Conservation (phyloP, 2,113 vertebrate genomes). For the Equus przewalskii region DNA sequence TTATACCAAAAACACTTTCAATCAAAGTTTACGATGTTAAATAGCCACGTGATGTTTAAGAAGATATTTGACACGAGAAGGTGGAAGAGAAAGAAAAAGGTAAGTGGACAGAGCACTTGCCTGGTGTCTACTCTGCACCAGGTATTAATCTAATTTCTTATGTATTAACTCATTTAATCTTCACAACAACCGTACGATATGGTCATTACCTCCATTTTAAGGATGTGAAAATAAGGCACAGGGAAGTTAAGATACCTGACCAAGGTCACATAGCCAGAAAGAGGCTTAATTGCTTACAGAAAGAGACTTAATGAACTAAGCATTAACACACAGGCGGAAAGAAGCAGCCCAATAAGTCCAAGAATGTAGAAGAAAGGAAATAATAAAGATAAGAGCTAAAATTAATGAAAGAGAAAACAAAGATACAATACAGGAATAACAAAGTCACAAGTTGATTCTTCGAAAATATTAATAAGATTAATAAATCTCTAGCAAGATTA, state of each 20-base stretch:
- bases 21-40: not conserved
- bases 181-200: not conserved
- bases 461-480: not conserved
- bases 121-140: not conserved
- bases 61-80: not conserved
- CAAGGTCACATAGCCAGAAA: not conserved
- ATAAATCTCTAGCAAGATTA: conserved; percentile 21
- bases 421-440: not conserved
- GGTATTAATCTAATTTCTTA: not conserved
- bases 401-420: not conserved
- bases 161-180: not conserved
- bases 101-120: not conserved
- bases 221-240: not conserved
- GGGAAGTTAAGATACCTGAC: not conserved
- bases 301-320: not conserved
- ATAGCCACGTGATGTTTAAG: not conserved
- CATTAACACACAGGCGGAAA: not conserved
- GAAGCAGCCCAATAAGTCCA: not conserved
- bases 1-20: not conserved
- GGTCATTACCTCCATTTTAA: not conserved
- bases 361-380: not conserved
- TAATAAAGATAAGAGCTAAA: not conserved
- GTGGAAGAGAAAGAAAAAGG: not conserved
- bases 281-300: not conserved
- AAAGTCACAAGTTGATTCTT: not conserved